Conservation (phyloP, 2,888 invertebrate genomes). For the Rhagium mordax region DNA sequence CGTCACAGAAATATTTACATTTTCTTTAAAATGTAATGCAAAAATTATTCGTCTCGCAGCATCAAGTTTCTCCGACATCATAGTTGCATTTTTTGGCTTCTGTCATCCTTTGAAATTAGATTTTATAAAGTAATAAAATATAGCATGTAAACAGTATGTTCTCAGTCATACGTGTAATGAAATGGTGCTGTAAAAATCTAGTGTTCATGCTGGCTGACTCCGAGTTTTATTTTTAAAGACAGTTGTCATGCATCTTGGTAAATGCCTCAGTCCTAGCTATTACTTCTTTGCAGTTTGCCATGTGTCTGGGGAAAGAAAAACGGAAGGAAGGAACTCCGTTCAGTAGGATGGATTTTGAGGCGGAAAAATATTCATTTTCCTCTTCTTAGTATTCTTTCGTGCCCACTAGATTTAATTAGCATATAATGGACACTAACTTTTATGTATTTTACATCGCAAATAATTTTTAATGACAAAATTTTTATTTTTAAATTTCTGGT, state of each 20-base stretch:
- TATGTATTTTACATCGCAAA: no score
- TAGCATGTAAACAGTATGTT: constrained; percentile 18
- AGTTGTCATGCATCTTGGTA: not conserved
- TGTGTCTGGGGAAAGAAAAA: not conserved
- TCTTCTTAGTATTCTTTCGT: not conserved
- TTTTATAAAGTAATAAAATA: constrained; percentile 27
- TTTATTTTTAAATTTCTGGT: no score
- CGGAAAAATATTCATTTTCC: not conserved
- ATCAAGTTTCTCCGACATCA: not conserved
- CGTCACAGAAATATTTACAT: no score
- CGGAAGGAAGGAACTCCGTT: not conserved
- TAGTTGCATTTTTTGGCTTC: constrained; percentile 20
- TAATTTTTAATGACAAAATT: no score
- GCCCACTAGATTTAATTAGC: not conserved
- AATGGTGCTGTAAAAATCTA: not conserved
- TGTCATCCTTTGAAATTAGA: constrained; percentile 16
- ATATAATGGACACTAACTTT: not conserved
- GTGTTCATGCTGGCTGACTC: not conserved
- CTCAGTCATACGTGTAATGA: constrained; percentile 23
- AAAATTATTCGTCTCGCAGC: not conserved
- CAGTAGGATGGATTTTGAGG: not conserved
- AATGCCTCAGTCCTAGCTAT: not conserved
- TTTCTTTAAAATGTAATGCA: no score
- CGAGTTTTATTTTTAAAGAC: constrained; percentile 5
- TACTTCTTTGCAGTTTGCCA: not conserved